Evolutionary conservation across 2,113 vertebrate genomes (phyloP).

Genomic region (Hypomesus transpacificus): DNA sequence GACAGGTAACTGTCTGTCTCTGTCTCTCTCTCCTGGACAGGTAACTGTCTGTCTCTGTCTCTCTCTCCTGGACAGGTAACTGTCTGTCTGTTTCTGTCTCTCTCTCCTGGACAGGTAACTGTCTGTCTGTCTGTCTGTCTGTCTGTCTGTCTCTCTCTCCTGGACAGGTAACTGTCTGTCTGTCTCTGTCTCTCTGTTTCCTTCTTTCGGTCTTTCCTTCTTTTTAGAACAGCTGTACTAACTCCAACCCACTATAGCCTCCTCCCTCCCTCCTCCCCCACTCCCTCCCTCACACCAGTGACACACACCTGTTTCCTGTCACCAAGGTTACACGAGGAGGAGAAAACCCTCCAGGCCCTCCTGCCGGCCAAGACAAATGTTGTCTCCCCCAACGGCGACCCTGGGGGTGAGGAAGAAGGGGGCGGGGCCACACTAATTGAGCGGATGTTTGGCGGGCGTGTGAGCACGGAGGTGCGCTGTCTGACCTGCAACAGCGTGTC

Average conservation of each 20-base stretch:
- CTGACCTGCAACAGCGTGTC: conserved; percentile 89
- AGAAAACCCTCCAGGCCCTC: conserved; percentile 81
- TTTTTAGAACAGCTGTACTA: too few relatives aligned
- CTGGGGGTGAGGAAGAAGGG: conserved; percentile 37
- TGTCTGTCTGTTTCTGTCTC: too few relatives aligned
- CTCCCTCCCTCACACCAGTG: background rate
- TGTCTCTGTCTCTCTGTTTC: too few relatives aligned
- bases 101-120: too few relatives aligned
- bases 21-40: conserved; percentile 80
- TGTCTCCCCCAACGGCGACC: conserved; percentile 29
- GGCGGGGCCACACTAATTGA: conserved; percentile 83
- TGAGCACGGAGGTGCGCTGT: conserved; percentile 88
- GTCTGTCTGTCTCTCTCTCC: too few relatives aligned
- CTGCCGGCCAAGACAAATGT: conserved; percentile 53
- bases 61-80: too few relatives aligned
- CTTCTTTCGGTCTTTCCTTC: too few relatives aligned
- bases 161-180: too few relatives aligned
- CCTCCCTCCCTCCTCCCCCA: too few relatives aligned
- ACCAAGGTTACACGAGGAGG: conserved; percentile 91
- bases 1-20: too few relatives aligned
- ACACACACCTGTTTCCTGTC: conserved; percentile 21
- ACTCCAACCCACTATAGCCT: too few relatives aligned
- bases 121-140: too few relatives aligned
- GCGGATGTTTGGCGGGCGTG: conserved; percentile 89
- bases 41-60: background rate